A percentile compares a stretch with the other conserved stretches of the same genome.
phyloP scores from a whole-genome alignment of 2,797 vertebrate genomes.

The Pseudochirops cupreus region DNA sequence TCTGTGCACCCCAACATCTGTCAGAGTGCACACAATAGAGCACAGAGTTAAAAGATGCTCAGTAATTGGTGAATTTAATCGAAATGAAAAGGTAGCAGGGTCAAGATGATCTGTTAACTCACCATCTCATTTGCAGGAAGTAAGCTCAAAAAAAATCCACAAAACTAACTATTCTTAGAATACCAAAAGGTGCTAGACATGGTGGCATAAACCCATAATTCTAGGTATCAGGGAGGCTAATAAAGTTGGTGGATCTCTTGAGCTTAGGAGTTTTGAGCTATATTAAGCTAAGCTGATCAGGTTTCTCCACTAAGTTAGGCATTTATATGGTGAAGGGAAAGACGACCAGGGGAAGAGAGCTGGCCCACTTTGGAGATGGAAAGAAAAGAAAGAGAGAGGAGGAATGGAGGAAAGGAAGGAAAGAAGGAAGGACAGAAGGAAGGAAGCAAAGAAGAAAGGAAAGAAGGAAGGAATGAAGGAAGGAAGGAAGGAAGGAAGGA shows the following conservation, averaged over 20 bases:
- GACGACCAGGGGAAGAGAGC: not conserved
- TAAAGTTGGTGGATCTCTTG: not conserved
- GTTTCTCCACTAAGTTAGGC: not conserved
- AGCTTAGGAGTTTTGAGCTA: not conserved
- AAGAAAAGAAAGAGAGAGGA: no score
- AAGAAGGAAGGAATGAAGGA: no score
- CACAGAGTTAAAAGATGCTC: not conserved
- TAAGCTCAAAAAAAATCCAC: not conserved
- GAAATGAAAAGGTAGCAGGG: not conserved
- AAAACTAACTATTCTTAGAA: fast-evolving
- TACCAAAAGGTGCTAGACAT: not conserved
- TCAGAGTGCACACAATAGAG: not conserved
- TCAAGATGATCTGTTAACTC: not conserved
- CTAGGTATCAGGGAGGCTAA: not conserved
- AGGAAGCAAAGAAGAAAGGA: no score
- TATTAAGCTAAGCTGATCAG: not conserved
- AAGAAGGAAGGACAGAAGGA: no score
- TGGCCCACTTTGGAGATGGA: not conserved
- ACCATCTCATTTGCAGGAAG: not conserved
- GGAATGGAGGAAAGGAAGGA: not conserved
- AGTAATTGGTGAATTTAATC: not conserved
- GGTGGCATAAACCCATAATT: not conserved
- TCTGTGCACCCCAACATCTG: not conserved
- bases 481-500: no score
- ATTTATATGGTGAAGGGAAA: not conserved